Percentiles rank a stretch among this genome's conserved stretches.
These are phyloP conservation scores for Pristionchus fissidentatus DNA, from an alignment of 2,888 invertebrate species.

Conservation along the genomic window DNA sequence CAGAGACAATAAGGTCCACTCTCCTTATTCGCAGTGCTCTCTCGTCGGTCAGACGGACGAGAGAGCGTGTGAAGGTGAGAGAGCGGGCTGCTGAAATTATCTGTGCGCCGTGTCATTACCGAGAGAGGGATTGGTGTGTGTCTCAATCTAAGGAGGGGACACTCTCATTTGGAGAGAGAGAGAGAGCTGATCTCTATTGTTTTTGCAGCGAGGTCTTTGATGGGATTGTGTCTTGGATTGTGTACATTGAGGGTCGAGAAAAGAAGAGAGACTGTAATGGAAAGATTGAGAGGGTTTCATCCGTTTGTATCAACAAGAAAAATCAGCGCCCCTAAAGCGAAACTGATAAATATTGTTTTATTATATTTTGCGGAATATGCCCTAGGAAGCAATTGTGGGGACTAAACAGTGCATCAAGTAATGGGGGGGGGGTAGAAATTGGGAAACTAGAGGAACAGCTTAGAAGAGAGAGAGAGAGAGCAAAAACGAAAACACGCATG, in stretches of 20 bases:
- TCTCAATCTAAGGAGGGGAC: constrained; percentile 35
- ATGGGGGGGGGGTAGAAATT: background rate
- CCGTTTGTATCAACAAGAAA: no score
- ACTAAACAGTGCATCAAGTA: background rate
- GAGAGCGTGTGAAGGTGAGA: background rate
- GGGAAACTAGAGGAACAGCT: background rate
- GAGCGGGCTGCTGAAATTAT: constrained; percentile 22
- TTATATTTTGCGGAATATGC: no score
- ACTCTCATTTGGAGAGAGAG: background rate
- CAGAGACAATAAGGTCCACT: background rate
- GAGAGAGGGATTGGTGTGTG: background rate
- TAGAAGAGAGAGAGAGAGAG: background rate
- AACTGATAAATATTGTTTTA: no score
- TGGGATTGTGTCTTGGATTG: no score
- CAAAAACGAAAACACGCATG: background rate
- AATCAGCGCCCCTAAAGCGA: no score
- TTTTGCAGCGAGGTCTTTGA: no score
- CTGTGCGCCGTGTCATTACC: constrained; percentile 30
- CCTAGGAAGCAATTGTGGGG: no score
- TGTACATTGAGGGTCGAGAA: no score
- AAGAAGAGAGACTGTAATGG: background rate
- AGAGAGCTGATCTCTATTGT: background rate
- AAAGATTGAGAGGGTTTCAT: no score
- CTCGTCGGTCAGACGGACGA: background rate
- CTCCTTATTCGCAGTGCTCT: background rate